Conservation (phyloP, 2,888 invertebrate species). For the Ophion slaviceki region DNA sequence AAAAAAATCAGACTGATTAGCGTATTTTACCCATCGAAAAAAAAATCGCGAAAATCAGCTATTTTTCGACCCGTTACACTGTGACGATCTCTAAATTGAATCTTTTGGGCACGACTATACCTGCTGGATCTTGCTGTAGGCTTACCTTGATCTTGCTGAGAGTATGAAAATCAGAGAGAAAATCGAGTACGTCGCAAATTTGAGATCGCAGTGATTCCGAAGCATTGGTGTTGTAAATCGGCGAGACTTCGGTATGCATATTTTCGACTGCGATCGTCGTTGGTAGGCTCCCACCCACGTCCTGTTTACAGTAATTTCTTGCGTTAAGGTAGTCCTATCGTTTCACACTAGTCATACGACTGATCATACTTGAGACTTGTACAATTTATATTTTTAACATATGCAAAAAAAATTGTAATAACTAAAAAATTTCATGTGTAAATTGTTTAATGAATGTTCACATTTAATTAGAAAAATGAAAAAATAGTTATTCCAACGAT, state of each 20-base stretch:
- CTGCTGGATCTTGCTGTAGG: not conserved
- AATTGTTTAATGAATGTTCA: too few relatives aligned
- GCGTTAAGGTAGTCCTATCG: not conserved
- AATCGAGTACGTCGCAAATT: conserved; percentile 96
- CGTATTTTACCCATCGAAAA: too few relatives aligned
- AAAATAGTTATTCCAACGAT: too few relatives aligned
- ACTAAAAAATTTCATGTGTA: too few relatives aligned
- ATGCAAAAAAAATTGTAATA: too few relatives aligned
- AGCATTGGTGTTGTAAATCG: conserved; percentile 91
- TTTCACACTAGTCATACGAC: too few relatives aligned
- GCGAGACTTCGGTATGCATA: conserved; percentile 80
- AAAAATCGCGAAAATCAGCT: too few relatives aligned
- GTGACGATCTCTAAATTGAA: not conserved
- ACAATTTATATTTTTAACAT: too few relatives aligned
- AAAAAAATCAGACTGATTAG: too few relatives aligned
- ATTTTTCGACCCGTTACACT: too few relatives aligned
- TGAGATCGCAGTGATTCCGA: conserved; percentile 97
- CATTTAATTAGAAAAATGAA: too few relatives aligned
- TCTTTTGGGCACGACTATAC: not conserved
- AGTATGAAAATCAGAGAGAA: conserved; percentile 97
- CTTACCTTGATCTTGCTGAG: conserved; percentile 97
- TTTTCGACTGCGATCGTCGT: conserved; percentile 89
- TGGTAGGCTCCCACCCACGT: conserved; percentile 94
- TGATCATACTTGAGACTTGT: too few relatives aligned
- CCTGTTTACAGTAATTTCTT: conserved; percentile 83